These are phyloP conservation scores for Python bivittatus DNA, from an alignment of 2,113 vertebrate genomes.

Conservation along the genomic window DNA sequence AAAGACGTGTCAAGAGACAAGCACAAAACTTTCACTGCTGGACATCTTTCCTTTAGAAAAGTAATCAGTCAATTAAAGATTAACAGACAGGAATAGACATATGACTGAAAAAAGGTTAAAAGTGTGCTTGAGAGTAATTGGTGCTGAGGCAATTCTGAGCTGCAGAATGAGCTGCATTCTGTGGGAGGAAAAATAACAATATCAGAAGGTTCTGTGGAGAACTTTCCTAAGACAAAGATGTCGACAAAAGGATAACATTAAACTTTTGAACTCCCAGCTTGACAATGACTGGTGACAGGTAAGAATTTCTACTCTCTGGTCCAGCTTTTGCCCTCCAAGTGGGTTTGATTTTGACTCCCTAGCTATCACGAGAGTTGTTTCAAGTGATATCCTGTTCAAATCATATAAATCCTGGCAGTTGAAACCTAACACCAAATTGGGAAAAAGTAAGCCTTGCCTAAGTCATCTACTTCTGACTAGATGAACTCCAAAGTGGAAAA, in stretches of 20 bases:
- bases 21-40: slow-evolving; percentile 24
- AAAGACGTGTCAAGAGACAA: slow-evolving; percentile 26
- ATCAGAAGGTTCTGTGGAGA: neutral
- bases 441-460: neutral
- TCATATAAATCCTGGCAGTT: neutral
- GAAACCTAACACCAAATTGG: neutral
- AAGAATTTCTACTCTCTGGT: neutral
- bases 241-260: neutral
- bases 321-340: neutral
- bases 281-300: neutral
- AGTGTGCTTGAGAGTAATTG: slow-evolving; percentile 41
- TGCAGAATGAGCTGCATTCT: neutral
- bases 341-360: neutral
- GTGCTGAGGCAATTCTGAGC: slow-evolving; percentile 5
- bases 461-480: neutral
- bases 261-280: neutral
- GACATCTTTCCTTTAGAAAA: slow-evolving; percentile 46
- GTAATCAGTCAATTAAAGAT: slow-evolving; percentile 25
- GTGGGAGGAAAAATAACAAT: neutral
- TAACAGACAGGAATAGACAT: slow-evolving; percentile 28
- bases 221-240: neutral
- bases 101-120: slow-evolving; percentile 20
- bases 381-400: neutral
- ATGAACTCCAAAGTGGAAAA: neutral
- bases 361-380: neutral